Evolutionary conservation across 2,797 vertebrate genomes (phyloP), one percentile per base, ranked within the genome.

Genomic region (Triplophysa yarkandensis): DNA sequence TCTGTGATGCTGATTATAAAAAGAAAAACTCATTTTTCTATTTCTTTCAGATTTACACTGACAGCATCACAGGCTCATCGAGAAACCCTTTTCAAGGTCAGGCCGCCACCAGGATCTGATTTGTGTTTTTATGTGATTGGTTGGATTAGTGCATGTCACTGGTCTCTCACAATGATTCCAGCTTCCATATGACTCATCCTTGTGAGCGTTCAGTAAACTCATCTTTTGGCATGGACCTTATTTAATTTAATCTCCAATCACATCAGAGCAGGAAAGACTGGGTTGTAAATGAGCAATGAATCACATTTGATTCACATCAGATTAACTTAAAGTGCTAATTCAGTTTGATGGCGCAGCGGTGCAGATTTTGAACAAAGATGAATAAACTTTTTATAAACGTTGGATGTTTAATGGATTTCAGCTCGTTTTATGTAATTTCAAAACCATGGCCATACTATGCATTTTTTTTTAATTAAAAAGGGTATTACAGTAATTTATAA

Each of bases 81-180:
- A 58, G 52, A 66, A 68, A 76, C 55, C 39, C 52, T 7, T 27
- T 69, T 43, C 36, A 62, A 79, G 77, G 80, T 79, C 61, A 74
- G 77, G 11, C 7, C 21, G 10, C n/a, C 13, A 23, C 8, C 34
- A 30, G 21, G 21, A 28, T 74, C 16, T 79, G 77, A 39, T 71
- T 63, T 63, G 44, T 63, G 23, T 52, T 4, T 39, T 52, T 17
- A 39, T 39, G 44, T 27, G 34, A 71, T 27, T 39, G 39, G 44
- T 21, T 36, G 25, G 28, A 52, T 63, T 62, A 52, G 23, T 52
- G 44, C 27, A 57, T 52, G 44, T 39, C 57, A 70, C 25, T 44
- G 52, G 52, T 43, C 52, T 69, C 57, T 60, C 14, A 21, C 36
- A 62, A 32, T 50, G 17, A 61, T 17, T 28, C 16, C 39, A 3